A percentile compares a stretch with the other conserved stretches of the same genome.
These are phyloP conservation scores for Pogonomyrmex barbatus DNA, from an alignment of 1,140 invertebrate species.

Conservation along the genomic window DNA sequence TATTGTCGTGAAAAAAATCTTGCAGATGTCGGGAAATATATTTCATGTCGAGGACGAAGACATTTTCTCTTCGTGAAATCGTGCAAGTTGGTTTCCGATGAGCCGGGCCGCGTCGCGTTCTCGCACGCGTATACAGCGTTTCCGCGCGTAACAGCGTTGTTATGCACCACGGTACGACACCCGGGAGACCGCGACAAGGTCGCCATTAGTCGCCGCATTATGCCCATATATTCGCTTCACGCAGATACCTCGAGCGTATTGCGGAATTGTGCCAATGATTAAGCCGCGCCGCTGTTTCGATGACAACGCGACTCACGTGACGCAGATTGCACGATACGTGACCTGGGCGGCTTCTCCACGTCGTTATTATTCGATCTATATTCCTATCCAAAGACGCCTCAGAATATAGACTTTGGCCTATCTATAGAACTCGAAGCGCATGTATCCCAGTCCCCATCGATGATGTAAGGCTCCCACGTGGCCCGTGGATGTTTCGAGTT, in stretches of 20 bases:
- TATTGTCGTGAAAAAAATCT: background rate
- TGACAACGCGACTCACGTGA: conserved; percentile 41
- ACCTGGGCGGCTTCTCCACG: conserved; percentile 32
- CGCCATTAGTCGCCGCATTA: conserved; percentile 68
- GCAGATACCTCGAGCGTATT: conserved; percentile 62
- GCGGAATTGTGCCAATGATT: conserved; percentile 71
- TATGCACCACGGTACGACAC: conserved; percentile 67
- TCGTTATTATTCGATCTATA: conserved; percentile 33
- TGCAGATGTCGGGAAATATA: background rate
- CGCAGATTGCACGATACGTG: conserved; percentile 43
- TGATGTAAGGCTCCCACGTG: conserved; percentile 59
- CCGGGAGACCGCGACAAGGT: conserved; percentile 69
- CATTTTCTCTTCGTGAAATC: background rate
- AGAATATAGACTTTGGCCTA: conserved; percentile 21
- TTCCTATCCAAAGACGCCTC: background rate
- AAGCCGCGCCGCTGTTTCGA: conserved; percentile 60
- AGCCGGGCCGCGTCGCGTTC: conserved; percentile 3
- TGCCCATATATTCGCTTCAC: conserved; percentile 65
- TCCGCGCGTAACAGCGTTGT: conserved; percentile 62
- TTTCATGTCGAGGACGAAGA: background rate
- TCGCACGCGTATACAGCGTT: conserved; percentile 47
- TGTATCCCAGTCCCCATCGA: conserved; percentile 46
- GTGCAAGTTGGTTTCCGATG: background rate
- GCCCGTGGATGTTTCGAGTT: conserved; percentile 59
- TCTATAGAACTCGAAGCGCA: conserved; percentile 1